Conservation (phyloP, 2,797 vertebrate species). For the Sciurus carolinensis region DNA sequence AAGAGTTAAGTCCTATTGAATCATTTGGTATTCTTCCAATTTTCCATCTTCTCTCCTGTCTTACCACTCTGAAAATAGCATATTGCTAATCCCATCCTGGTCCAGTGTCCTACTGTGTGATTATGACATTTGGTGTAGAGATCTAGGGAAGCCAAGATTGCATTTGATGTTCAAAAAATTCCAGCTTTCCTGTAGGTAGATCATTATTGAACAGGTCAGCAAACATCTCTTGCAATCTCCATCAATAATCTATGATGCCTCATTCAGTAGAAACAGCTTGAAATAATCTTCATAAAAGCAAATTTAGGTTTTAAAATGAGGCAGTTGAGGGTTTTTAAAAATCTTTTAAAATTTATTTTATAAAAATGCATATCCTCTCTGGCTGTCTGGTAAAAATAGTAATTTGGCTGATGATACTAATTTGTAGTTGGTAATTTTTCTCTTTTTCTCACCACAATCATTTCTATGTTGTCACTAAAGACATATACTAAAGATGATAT, state of each 20-base stretch:
- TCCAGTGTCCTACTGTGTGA: constrained; percentile 67
- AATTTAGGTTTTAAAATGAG: constrained; percentile 58
- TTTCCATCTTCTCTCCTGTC: background rate
- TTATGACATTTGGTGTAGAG: constrained; percentile 58
- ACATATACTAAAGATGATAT: constrained; percentile 30
- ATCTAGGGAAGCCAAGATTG: constrained; percentile 63
- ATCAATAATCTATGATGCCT: background rate
- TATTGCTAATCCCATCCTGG: constrained; percentile 23
- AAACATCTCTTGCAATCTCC: constrained; percentile 57
- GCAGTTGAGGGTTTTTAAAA: constrained; percentile 25
- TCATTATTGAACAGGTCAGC: constrained; percentile 49
- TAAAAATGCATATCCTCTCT: constrained; percentile 55
- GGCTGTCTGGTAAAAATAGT: constrained; percentile 70
- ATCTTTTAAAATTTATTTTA: constrained; percentile 39
- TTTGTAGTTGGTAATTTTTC: constrained; percentile 71
- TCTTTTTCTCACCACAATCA: constrained; percentile 70
- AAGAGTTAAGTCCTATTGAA: constrained; percentile 46
- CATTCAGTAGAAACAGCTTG: constrained; percentile 25
- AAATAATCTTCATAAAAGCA: constrained; percentile 59
- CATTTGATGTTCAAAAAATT: constrained; percentile 66
- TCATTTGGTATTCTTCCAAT: constrained; percentile 14
- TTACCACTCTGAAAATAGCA: constrained; percentile 54
- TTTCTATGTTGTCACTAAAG: constrained; percentile 80
- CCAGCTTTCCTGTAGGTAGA: constrained; percentile 61
- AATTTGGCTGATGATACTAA: constrained; percentile 44